phyloP scores from a whole-genome alignment of 2,113 vertebrate genomes.

The Xenotilapia flavipinnis region DNA sequence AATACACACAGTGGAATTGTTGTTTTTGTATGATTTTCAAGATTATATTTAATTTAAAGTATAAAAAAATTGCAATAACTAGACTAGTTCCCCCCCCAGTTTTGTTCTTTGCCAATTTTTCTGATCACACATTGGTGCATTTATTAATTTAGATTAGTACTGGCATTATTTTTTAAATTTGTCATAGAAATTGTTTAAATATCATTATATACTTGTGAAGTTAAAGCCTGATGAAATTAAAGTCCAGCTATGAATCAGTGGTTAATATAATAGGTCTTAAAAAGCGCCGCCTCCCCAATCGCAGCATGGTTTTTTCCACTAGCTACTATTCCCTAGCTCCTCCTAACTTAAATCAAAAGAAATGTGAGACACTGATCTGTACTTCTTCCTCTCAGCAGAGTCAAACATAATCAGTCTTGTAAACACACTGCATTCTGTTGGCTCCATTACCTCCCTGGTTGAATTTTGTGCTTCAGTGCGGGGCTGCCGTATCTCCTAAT shows the following conservation, averaged over 20 bases:
- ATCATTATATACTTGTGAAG: not conserved
- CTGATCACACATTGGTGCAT: not conserved
- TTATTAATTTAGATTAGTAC: not conserved
- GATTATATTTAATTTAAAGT: not conserved
- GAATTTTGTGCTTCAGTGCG: not conserved
- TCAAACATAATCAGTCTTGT: not conserved
- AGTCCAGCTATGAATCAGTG: not conserved
- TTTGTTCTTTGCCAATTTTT: not conserved
- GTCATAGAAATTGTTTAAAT: not conserved
- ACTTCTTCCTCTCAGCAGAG: not conserved
- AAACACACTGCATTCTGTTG: not conserved
- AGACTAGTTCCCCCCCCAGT: not conserved
- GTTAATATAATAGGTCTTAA: not conserved
- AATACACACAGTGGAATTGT: not conserved
- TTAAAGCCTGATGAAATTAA: not conserved
- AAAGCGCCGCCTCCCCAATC: not conserved
- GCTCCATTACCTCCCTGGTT: not conserved
- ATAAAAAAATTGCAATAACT: not conserved
- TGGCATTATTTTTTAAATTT: not conserved
- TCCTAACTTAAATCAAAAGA: not conserved
- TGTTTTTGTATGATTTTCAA: not conserved
- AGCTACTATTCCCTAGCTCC: not conserved
- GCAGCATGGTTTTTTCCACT: not conserved
- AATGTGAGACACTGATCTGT: not conserved
- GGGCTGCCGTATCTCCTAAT: not conserved